Base-by-base conservation (phyloP, 2,113 vertebrate species). In the Otus sunia region DNA sequence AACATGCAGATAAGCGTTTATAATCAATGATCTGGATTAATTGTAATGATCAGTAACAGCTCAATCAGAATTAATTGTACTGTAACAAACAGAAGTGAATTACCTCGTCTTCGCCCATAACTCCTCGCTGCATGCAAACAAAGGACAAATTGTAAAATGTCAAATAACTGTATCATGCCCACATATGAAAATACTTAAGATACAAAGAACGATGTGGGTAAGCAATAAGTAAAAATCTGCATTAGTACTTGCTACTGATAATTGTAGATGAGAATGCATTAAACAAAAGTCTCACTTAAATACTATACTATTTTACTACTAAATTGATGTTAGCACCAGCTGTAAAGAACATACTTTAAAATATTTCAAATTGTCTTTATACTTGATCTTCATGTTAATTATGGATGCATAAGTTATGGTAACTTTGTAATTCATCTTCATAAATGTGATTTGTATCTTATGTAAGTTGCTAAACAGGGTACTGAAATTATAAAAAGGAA, bases 91-190 rank as follows among this genome's bases (percentile, higher is more conserved):
- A 97, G 94, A 98, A 98, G 97, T 90, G 86, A 96, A 98, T 99
- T 99, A 99, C 99, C 99, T 99, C 99, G 99, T 98, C 99, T 99
- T 99, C 99, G 98, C 98, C 99, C 99, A 99, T 99, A 99, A 99
- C 99, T 99, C 98, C 99, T 99, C 74, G 99, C 99, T 99, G 99
- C 99, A 98, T 99, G 99, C 98, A 98, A 99, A 99, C 98, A 99
- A 98, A 99, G 98, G 97, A 99, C 98, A 99, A 97, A 99, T 98
- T 93, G 91, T 98, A 97, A 98, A 97, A 96, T 94, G 78, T 98
- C 97, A 98, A 94, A 34, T 88, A 96, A 97, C 95, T 97, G 91
- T 88, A 97, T 91, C 79, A 94, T 96, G 93, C 97, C 97, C 96
- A 98, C 96, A 87, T 83, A 73, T 32, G 88, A 95, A 98, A 97